These are phyloP conservation scores for Drosophila meridionalis DNA, from an alignment of 2,888 invertebrate genomes.

Conservation along the genomic window DNA sequence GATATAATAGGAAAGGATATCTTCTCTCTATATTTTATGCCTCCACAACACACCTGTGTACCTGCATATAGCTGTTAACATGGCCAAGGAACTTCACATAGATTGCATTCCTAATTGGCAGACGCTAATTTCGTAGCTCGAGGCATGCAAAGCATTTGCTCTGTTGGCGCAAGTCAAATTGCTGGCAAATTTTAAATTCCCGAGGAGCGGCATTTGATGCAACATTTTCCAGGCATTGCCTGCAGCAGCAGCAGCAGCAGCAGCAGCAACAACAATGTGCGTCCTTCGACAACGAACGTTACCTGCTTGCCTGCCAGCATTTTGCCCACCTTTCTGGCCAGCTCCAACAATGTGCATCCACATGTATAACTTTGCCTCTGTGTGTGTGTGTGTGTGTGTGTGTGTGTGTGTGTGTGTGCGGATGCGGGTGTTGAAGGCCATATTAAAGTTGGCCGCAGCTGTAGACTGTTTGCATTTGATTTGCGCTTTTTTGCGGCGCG, in stretches of 20 bases:
- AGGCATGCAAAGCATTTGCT: constrained; percentile 8
- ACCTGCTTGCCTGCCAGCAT: neutral
- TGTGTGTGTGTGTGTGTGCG: constrained; percentile 13
- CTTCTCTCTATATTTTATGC: no score
- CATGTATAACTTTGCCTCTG: constrained; percentile 8
- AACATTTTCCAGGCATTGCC: constrained; percentile 26
- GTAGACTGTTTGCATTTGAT: constrained; percentile 61
- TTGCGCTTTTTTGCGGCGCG: constrained; percentile 57
- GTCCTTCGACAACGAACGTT: constrained; percentile 47
- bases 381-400: neutral
- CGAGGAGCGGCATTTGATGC: constrained; percentile 38
- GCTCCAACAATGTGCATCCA: constrained; percentile 58
- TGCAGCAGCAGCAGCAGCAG: constrained; percentile 31
- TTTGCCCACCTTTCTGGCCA: constrained; percentile 30
- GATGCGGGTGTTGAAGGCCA: constrained; percentile 66
- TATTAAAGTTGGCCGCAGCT: constrained; percentile 53
- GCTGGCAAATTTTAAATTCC: constrained; percentile 53
- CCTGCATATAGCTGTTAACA: neutral
- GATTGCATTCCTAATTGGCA: constrained; percentile 11
- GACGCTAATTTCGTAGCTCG: constrained; percentile 6
- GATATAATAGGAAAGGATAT: no score
- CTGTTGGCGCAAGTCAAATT: constrained; percentile 25
- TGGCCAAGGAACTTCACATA: neutral
- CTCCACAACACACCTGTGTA: neutral
- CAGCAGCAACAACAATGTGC: constrained; percentile 17